phyloP scores from a whole-genome alignment of 2,888 invertebrate species.

The Epinotia brunnichana region DNA sequence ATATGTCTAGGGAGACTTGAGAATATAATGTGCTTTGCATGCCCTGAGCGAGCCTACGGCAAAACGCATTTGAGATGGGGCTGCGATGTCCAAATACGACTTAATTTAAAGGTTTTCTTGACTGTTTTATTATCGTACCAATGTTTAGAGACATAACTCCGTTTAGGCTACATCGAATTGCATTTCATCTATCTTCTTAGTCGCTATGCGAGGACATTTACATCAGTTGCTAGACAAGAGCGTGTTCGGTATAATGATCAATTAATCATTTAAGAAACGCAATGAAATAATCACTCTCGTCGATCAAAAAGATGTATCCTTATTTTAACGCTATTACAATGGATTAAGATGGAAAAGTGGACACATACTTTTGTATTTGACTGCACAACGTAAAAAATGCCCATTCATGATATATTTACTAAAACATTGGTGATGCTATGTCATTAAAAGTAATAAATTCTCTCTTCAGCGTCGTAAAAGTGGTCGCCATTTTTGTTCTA shows the following conservation, averaged over 20 bases:
- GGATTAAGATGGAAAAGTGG: no score
- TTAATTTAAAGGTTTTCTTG: neutral
- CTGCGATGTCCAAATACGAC: slow-evolving; percentile 14
- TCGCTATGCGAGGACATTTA: neutral
- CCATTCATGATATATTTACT: no score
- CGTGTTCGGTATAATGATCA: neutral
- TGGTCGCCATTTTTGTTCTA: no score
- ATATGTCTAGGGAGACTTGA: slow-evolving; percentile 27
- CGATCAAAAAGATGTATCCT: no score
- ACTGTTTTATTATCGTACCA: slow-evolving; percentile 15
- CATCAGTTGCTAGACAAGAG: neutral
- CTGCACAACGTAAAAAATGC: no score
- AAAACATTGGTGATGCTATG: no score
- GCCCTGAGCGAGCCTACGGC: neutral
- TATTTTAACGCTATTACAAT: no score
- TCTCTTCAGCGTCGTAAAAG: no score
- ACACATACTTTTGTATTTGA: no score
- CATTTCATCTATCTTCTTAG: neutral
- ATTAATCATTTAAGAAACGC: no score
- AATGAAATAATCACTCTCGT: no score
- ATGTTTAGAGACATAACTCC: neutral
- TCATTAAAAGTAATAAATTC: no score
- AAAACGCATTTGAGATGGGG: neutral
- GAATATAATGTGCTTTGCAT: slow-evolving; percentile 29
- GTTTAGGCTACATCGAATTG: slow-evolving; percentile 9